phyloP scores from a whole-genome alignment of 2,113 vertebrate genomes.

The Fulmarus glacialis region DNA sequence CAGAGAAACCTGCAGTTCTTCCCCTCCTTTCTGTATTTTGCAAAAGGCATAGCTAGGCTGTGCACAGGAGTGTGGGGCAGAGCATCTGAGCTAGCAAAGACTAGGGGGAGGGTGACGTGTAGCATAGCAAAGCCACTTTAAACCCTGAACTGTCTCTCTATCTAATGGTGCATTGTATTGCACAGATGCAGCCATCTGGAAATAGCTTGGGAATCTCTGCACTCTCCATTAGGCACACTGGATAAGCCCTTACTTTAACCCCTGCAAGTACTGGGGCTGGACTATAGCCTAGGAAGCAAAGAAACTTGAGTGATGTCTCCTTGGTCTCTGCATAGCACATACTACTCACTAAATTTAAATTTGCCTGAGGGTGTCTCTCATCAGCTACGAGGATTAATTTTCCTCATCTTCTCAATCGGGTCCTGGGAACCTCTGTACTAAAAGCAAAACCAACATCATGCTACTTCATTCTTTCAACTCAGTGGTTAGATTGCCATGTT shows the following conservation, averaged over 20 bases:
- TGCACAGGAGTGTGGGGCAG: background rate
- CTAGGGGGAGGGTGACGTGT: background rate
- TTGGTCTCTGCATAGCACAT: background rate
- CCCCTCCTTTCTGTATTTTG: background rate
- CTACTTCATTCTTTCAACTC: background rate
- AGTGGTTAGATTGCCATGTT: background rate
- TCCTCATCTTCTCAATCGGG: rapidly evolving
- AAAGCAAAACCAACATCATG: background rate
- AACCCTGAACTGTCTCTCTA: background rate
- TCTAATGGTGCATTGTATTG: background rate
- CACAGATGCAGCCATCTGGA: background rate
- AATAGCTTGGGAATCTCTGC: background rate
- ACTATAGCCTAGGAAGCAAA: background rate
- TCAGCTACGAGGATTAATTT: background rate
- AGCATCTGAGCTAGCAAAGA: background rate
- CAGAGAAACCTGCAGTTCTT: background rate
- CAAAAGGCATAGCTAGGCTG: background rate
- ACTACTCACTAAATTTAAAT: background rate
- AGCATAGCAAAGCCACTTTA: background rate
- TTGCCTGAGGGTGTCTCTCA: background rate
- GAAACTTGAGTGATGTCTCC: background rate
- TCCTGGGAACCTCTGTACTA: background rate
- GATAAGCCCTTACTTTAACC: background rate
- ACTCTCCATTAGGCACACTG: background rate
- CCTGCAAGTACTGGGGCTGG: background rate